Percentiles rank a stretch among this genome's conserved stretches.
phyloP scores from a whole-genome alignment of 1,140 invertebrate species.

The Hypothenemus hampei region DNA sequence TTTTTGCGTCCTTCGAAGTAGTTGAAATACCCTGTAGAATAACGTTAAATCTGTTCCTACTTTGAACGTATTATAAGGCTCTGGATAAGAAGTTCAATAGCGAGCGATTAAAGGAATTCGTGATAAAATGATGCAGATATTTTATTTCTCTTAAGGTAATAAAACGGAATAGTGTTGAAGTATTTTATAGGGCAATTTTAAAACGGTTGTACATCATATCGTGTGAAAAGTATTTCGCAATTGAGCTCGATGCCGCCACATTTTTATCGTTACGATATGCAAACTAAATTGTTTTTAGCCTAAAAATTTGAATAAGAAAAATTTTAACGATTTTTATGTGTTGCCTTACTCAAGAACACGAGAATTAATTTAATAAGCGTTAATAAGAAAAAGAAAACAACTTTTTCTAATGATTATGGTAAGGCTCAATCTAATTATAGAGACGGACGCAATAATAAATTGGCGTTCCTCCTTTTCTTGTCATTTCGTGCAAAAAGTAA shows the following conservation, averaged over 20 bases:
- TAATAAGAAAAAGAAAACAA: conserved; percentile 1
- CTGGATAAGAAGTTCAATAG: too few relatives aligned
- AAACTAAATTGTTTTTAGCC: too few relatives aligned
- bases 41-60: not conserved
- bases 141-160: not conserved
- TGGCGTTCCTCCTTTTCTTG: conserved; percentile 10
- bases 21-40: conserved; percentile 9
- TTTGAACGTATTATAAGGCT: too few relatives aligned
- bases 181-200: not conserved
- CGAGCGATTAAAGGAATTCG: conserved; percentile 1
- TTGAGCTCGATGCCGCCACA: too few relatives aligned
- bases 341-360: not conserved
- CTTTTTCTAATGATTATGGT: conserved; percentile 3
- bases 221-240: too few relatives aligned
- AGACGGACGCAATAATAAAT: conserved; percentile 13
- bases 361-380: not conserved
- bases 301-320: too few relatives aligned
- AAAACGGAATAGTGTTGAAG: not conserved
- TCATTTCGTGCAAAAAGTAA: conserved; percentile 1
- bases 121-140: not conserved
- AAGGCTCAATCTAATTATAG: conserved; percentile 13
- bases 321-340: not conserved
- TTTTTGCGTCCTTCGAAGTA: conserved; percentile 4
- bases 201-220: not conserved
- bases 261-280: too few relatives aligned